These are phyloP conservation scores for Eumaeus atala DNA, from an alignment of 1,140 invertebrate species.

Conservation along the genomic window DNA sequence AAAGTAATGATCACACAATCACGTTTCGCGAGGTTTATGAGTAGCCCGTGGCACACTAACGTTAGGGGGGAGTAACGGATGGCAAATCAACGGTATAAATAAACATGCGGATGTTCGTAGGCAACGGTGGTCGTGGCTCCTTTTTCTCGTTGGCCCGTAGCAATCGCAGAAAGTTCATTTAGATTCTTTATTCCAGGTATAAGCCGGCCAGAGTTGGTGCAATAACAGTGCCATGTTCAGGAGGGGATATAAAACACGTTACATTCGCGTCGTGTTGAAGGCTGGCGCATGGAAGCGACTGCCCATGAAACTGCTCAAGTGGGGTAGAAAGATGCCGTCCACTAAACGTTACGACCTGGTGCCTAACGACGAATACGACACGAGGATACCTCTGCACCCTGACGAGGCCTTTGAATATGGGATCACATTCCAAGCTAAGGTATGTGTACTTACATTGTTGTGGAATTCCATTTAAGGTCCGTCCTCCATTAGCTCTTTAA, in stretches of 20 bases:
- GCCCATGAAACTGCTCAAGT: conserved; percentile 62
- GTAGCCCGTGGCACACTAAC: too few species aligned
- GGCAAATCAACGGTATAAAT: too few species aligned
- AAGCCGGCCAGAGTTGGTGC: conserved; percentile 20
- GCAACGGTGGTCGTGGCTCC: too few species aligned
- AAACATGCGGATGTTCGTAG: too few species aligned
- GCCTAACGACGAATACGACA: conserved; percentile 95
- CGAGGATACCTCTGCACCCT: conserved; percentile 93
- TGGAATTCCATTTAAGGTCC: too few species aligned
- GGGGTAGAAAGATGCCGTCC: conserved; percentile 82
- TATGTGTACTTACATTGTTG: conserved; percentile 62
- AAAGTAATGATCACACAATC: too few species aligned
- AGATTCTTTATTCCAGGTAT: conserved; percentile 28
- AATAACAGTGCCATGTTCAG: conserved; percentile 47
- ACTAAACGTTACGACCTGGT: conserved; percentile 95
- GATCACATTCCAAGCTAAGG: conserved; percentile 98
- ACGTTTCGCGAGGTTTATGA: too few species aligned
- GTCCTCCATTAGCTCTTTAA: too few species aligned
- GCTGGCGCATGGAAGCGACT: conserved; percentile 46
- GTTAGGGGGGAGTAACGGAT: too few species aligned
- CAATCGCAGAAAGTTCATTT: too few species aligned
- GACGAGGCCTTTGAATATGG: conserved; percentile 98
- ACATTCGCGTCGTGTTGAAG: conserved; percentile 49
- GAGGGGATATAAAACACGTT: conserved; percentile 40
- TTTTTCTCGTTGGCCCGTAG: too few species aligned